Conservation (phyloP, 2,797 vertebrate genomes). For the Acomys russatus region DNA sequence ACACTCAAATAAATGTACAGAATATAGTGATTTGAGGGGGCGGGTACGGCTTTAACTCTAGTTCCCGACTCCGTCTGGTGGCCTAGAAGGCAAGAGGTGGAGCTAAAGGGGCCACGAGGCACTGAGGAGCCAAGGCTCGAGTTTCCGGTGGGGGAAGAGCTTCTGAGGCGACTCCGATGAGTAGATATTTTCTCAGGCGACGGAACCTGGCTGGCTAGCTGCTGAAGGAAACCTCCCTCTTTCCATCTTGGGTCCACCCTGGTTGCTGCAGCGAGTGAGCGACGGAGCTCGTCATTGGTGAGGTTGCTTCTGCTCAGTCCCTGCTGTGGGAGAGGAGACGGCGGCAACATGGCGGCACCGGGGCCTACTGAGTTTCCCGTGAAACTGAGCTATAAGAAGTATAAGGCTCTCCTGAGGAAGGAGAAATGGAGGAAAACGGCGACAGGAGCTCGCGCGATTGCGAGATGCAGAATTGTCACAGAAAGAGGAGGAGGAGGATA, state of each 20-base stretch:
- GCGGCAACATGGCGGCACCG: slow-evolving; percentile 64
- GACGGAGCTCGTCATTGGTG: rapidly evolving
- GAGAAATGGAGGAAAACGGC: slow-evolving; percentile 94
- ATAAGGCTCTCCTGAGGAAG: slow-evolving; percentile 93
- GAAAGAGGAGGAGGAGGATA: slow-evolving; percentile 82
- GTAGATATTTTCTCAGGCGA: background rate
- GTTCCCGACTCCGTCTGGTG: background rate
- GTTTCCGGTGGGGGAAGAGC: background rate
- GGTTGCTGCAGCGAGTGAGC: background rate
- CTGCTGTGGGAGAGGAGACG: background rate
- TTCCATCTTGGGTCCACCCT: rapidly evolving
- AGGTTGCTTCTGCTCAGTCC: background rate
- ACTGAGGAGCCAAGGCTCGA: background rate
- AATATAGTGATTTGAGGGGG: background rate
- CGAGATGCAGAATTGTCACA: slow-evolving; percentile 87
- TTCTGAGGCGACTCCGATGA: background rate
- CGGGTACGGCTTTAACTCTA: background rate
- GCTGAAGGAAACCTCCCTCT: background rate
- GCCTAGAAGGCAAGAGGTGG: background rate
- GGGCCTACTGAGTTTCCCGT: background rate
- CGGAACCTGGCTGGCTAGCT: too few relatives aligned
- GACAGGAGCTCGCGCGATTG: slow-evolving; percentile 93
- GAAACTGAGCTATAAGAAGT: slow-evolving; percentile 92
- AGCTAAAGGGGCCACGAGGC: background rate
- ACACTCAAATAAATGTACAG: too few relatives aligned